phyloP scores from a whole-genome alignment of 2,888 invertebrate species.

The Busseola fusca region DNA sequence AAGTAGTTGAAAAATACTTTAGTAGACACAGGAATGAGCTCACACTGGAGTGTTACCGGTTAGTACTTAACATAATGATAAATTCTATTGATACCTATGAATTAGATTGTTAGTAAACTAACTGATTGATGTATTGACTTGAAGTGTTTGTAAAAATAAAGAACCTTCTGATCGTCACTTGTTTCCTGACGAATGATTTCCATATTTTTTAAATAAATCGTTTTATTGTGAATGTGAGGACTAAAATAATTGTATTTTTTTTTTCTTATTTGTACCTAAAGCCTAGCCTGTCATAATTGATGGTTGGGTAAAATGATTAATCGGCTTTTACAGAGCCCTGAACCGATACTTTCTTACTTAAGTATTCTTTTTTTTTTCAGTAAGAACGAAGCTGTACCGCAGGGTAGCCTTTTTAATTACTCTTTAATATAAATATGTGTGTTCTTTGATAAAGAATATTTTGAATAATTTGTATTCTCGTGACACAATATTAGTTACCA shows the following conservation, averaged over 20 bases:
- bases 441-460: too few relatives aligned
- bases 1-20: background rate
- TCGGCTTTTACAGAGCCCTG: background rate
- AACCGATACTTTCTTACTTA: conserved; percentile 1
- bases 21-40: background rate
- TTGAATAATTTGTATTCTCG: too few relatives aligned
- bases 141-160: background rate
- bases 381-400: background rate
- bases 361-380: background rate
- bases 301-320: conserved; percentile 6
- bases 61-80: background rate
- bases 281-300: too few relatives aligned
- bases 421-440: background rate
- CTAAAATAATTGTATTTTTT: too few relatives aligned
- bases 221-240: too few relatives aligned
- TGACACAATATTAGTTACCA: too few relatives aligned
- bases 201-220: too few relatives aligned
- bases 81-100: background rate
- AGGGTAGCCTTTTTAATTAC: background rate
- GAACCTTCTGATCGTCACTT: background rate
- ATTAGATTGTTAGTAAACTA: background rate
- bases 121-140: background rate
- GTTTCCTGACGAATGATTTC: background rate
- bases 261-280: too few relatives aligned
- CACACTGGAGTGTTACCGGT: conserved; percentile 2